Percentiles rank a stretch among this genome's conserved stretches.
Conservation (phyloP, 1,140 invertebrate species). For the Polypedilum vanderplanki region DNA sequence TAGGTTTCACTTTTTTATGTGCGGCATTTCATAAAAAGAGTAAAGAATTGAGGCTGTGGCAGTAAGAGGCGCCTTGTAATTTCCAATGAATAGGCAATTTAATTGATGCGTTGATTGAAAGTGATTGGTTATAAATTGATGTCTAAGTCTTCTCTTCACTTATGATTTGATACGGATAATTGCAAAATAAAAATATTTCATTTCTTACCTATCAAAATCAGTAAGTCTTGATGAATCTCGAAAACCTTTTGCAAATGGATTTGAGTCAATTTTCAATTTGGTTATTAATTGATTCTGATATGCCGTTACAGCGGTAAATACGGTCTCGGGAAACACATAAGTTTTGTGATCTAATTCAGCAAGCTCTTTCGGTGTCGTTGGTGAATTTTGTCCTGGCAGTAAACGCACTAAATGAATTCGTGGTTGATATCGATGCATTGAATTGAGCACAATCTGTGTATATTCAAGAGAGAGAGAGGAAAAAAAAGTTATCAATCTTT, state of each 20-base stretch:
- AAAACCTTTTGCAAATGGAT: conserved; percentile 93
- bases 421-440: conserved; percentile 98
- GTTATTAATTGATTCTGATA: conserved; percentile 98
- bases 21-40: background rate
- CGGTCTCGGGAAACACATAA: conserved; percentile 95
- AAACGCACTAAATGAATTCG: conserved; percentile 82
- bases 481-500: too few species aligned
- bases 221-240: conserved; percentile 88
- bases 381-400: conserved; percentile 58
- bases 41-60: too few species aligned
- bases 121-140: background rate
- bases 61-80: background rate
- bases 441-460: conserved; percentile 88
- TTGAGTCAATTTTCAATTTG: conserved; percentile 92
- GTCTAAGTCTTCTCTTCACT: too few species aligned
- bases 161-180: too few species aligned
- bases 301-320: conserved; percentile 96
- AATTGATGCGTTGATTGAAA: conserved; percentile 13
- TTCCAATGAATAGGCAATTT: conserved; percentile 9
- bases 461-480: conserved; percentile 36
- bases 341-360: conserved; percentile 81
- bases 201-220: conserved; percentile 70
- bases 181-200: background rate
- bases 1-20: conserved; percentile 17
- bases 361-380: conserved; percentile 73